Base-by-base conservation (phyloP, 2,797 vertebrate species). In the Vespertilio murinus region DNA sequence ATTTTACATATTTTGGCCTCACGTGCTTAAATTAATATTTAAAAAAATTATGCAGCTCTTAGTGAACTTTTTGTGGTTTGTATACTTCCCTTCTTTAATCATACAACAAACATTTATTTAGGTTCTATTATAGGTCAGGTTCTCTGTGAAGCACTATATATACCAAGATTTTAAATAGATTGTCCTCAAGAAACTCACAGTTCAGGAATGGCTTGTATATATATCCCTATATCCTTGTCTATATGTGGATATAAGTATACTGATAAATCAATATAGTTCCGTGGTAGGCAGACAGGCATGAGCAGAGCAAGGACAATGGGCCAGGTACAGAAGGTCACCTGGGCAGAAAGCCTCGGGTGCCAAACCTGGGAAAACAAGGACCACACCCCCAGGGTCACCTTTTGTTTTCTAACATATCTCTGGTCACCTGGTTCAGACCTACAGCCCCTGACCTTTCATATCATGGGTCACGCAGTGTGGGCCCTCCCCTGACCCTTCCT, bases 1-100 rank as follows among this genome's bases (percentile, higher is more conserved):
- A 88, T 65, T 93, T 84, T 88, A 82, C 6, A 91, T 78, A 94
- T 95, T 16, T 89, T 91, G 13, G 22, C 86, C 65, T 95, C 74
- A 93, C 65, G 90, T 90, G 54, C 52, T 73, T 81, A 88, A 69
- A 87, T 65, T 61, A 78, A 91, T 8, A 74, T 91, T 84, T 16
- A 6, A 93, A 79, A 73, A 82, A 79, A 33, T 74, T 71, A 84
- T 52, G 47, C 33, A 71, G 54, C 49, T 77, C 22, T 85, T 54
- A 61, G 54, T 78, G 33, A 87, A 90, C 23, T 88, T 95, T 77
- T 22, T 47, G n/a, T 69, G 77, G 70, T 69, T 69, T 91, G 42
- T 79, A 64, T 67, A 42, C 25, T 47, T 86, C 49, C 52, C 23
- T 91, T 33, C 88, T 82, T 88, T 92, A 94, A 52, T 82, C n/a